A percentile compares a stretch with the other conserved stretches of the same genome.
phyloP scores from a whole-genome alignment of 2,113 vertebrate genomes.

The Scytalopus superciliaris region DNA sequence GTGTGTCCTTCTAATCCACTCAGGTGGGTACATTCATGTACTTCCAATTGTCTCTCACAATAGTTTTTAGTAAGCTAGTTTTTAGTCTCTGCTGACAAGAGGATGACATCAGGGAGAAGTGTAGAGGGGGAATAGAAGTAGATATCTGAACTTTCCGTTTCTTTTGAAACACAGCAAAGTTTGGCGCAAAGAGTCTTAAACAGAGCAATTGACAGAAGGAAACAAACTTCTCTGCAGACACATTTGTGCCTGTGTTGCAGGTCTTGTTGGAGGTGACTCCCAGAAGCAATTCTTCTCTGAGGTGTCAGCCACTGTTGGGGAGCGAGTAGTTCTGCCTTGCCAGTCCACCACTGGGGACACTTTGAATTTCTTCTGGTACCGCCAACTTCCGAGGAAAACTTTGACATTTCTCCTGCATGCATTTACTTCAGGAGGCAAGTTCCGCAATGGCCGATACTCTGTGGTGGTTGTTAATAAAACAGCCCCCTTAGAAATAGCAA shows the following conservation, averaged over 20 bases:
- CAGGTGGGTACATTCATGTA: not conserved
- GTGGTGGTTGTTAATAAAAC: not conserved
- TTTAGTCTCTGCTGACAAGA: not conserved
- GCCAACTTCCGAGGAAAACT: fast-evolving
- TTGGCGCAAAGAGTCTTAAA: not conserved
- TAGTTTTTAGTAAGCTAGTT: not conserved
- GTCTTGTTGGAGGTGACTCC: not conserved
- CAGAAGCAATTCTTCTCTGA: not conserved
- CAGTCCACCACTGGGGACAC: not conserved
- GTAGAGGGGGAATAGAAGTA: not conserved
- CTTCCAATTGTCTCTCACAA: not conserved
- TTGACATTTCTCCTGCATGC: not conserved
- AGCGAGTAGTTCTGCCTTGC: conserved; percentile 17
- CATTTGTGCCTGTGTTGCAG: conserved; percentile 16
- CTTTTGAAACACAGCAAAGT: not conserved
- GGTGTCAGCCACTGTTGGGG: not conserved
- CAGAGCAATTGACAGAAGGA: not conserved
- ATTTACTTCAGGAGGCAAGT: not conserved
- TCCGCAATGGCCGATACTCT: not conserved
- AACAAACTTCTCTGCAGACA: not conserved
- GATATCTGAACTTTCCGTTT: not conserved
- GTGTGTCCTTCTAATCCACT: not conserved
- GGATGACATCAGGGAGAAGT: not conserved
- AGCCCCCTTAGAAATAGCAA: not conserved
- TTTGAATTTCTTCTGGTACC: not conserved